phyloP scores from a whole-genome alignment of 2,797 vertebrate genomes.

The Decapterus maruadsi region DNA sequence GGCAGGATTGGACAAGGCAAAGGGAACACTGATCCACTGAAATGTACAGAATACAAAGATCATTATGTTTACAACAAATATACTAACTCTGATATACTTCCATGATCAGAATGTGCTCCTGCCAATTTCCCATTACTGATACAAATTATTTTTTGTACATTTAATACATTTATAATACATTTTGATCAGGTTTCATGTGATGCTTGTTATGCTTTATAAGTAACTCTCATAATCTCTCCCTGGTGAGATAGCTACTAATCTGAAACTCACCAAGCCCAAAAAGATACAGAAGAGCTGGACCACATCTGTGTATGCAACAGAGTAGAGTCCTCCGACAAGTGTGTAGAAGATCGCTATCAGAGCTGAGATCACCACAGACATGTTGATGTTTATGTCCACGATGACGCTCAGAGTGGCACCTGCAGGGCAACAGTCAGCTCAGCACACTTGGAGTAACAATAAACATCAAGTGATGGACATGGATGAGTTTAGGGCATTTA shows the following conservation, averaged over 20 bases:
- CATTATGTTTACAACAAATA: not conserved
- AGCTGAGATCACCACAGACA: slow-evolving; percentile 94
- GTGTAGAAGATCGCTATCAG: slow-evolving; percentile 96
- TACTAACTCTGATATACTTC: not conserved
- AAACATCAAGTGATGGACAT: not conserved
- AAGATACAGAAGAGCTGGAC: slow-evolving; percentile 99
- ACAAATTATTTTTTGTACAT: not conserved
- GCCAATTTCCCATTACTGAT: not conserved
- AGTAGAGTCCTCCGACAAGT: slow-evolving; percentile 94
- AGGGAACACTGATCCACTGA: slow-evolving; percentile 97
- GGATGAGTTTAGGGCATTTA: not conserved
- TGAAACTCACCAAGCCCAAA: slow-evolving; percentile 92
- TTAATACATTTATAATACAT: not conserved
- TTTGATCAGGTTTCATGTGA: no score
- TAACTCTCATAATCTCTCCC: not conserved
- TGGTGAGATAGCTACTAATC: not conserved
- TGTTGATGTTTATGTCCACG: slow-evolving; percentile 91
- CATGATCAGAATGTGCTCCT: not conserved
- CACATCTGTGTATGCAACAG: slow-evolving; percentile 97
- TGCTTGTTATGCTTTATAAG: not conserved
- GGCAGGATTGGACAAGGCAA: slow-evolving; percentile 93
- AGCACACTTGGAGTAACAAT: not conserved
- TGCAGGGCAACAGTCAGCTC: slow-evolving; percentile 52
- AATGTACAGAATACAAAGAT: slow-evolving; percentile 28
- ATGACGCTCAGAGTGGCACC: slow-evolving; percentile 98